These are phyloP conservation scores for Cirrhinus mrigala DNA, from an alignment of 2,797 vertebrate species.

Conservation along the genomic window DNA sequence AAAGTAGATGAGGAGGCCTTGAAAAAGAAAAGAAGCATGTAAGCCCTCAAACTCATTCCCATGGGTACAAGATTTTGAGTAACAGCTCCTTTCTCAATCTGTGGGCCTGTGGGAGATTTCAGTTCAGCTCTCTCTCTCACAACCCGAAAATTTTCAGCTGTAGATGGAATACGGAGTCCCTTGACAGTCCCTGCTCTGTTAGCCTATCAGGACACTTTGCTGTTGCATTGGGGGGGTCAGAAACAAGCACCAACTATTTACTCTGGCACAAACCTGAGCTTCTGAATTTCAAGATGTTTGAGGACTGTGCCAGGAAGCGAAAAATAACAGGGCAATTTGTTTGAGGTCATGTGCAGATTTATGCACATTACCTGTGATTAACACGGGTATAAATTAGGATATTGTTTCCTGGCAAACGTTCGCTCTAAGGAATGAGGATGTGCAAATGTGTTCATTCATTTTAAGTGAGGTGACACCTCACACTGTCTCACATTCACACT, in stretches of 20 bases:
- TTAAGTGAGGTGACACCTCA: conserved; percentile 40
- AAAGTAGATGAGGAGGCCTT: not conserved
- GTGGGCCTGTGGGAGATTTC: not conserved
- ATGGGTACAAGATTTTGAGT: conserved; percentile 6
- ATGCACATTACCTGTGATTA: conserved; percentile 10
- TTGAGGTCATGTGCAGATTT: conserved; percentile 2
- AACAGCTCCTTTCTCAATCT: not conserved
- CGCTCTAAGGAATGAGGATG: conserved; percentile 22
- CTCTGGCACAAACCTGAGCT: not conserved
- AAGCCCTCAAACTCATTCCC: conserved; percentile 9
- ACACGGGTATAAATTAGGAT: conserved; percentile 20
- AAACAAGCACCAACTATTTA: not conserved
- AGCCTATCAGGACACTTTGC: not conserved
- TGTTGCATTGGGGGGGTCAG: not conserved
- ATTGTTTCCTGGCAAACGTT: conserved; percentile 5
- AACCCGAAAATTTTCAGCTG: not conserved
- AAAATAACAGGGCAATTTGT: not conserved
- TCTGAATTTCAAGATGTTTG: not conserved
- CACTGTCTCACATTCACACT: conserved; percentile 51
- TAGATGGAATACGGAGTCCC: not conserved
- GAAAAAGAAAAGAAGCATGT: not conserved
- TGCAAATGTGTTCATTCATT: conserved; percentile 42
- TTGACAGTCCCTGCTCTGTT: not conserved
- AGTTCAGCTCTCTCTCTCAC: not conserved
- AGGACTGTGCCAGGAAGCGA: not conserved